Evolutionary conservation across 2,113 vertebrate genomes (phyloP).

Genomic region (Rhagologus leucostigma): DNA sequence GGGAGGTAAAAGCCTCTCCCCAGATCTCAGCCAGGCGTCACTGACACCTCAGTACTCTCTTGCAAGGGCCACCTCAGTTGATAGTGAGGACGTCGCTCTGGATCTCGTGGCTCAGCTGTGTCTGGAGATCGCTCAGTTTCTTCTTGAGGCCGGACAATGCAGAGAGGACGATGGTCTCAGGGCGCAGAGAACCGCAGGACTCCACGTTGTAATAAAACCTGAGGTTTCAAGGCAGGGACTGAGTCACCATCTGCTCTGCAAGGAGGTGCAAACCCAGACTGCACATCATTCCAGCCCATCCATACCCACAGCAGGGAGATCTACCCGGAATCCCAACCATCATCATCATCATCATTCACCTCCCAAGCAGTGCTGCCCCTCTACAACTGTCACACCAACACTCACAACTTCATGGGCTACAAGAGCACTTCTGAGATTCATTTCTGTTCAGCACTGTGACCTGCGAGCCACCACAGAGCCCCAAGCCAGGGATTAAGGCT

Average conservation of each 20-base stretch:
- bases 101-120: slow-evolving; percentile 95
- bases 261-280: not conserved
- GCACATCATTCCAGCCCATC: not conserved
- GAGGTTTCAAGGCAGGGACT: not conserved
- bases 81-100: slow-evolving; percentile 96
- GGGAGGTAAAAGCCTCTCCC: not conserved
- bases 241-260: not conserved
- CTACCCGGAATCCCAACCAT: not conserved
- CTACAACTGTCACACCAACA: not conserved
- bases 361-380: not conserved
- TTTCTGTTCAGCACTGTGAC: not conserved
- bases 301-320: not conserved
- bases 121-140: slow-evolving; percentile 96
- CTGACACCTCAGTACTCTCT: not conserved
- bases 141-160: slow-evolving; percentile 92
- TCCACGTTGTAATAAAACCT: slow-evolving; percentile 98
- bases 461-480: not conserved
- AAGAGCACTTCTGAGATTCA: not conserved
- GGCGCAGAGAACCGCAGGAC: slow-evolving; percentile 92
- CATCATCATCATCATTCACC: not conserved
- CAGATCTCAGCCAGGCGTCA: not conserved
- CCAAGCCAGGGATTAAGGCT: not conserved
- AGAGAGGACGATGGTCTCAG: slow-evolving; percentile 93
- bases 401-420: not conserved
- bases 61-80: slow-evolving; percentile 70